Evolutionary conservation across 1,140 invertebrate species (phyloP), one percentile per base, ranked within the genome.

Genomic region (Dufourea novaeangliae): DNA sequence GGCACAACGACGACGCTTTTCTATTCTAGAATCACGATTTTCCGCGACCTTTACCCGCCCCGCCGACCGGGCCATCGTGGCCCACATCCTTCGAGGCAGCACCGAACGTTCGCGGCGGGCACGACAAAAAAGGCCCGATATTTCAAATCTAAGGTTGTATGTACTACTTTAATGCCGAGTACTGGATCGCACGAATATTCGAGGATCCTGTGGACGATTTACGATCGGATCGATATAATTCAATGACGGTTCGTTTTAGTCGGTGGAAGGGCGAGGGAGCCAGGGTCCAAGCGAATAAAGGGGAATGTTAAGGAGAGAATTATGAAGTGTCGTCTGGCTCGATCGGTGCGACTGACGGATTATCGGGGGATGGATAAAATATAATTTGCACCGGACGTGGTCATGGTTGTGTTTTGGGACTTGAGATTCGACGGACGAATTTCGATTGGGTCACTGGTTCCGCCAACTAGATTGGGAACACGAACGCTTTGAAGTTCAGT

Each of bases 11-110:
- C 34, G n/a, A n/a, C 64, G 57, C 57, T 75, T 80, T 85, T 68
- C 81, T 68, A 25, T 73, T 84, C 64, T 56, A 77, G 39, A 11
- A 22, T 69, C 78, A 32, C 59, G 63, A 63, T 77, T 80, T 77
- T 63, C 41, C 71, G 46, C 59, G 57, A 69, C 44, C 71, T 67
- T 67, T 46, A n/a, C 46, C 17, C 39, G 6, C 50, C 22, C 25
- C 2, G n/a, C n/a, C 29, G n/a, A 17, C 0, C 5, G 1, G 2
- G 11, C 52, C 22, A n/a, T 8, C 37, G 66, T 69, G 27, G n/a
- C 37, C n/a, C 25, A 17, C 27, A 37, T 39, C 32, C 29, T 2
- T 7, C 11, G 20, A 39, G n/a, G n/a, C n/a, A n/a, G n/a, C n/a
- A n/a, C n/a, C n/a, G n/a, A n/a, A 25, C 32, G 37, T 10, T 20